These are phyloP conservation scores for Branchipolynoe longqiensis DNA, from an alignment of 2,888 invertebrate genomes.

Conservation along the genomic window DNA sequence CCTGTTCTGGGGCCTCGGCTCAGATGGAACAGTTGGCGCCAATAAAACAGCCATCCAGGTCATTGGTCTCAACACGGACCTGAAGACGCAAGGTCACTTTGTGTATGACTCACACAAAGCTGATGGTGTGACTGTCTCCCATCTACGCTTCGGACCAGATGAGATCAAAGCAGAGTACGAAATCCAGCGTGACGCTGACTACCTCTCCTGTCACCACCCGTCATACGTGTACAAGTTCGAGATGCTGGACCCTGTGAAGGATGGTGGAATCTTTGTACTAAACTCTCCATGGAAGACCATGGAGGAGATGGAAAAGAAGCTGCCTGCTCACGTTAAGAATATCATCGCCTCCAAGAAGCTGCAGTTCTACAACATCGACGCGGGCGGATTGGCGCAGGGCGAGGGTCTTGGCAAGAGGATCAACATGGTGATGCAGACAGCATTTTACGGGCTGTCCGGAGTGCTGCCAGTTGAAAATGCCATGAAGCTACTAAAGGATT, in stretches of 20 bases:
- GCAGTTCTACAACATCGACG: conserved; percentile 68
- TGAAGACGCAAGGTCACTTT: conserved; percentile 69
- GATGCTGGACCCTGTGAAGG: conserved; percentile 67
- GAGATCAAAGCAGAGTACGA: conserved; percentile 66
- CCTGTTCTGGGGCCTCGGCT: conserved; percentile 68
- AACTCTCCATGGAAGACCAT: conserved; percentile 68
- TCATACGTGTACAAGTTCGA: conserved; percentile 69
- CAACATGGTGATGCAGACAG: conserved; percentile 68
- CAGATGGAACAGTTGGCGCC: conserved; percentile 69
- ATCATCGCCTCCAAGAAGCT: conserved; percentile 67
- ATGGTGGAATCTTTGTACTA: conserved; percentile 67
- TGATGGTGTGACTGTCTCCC: conserved; percentile 68
- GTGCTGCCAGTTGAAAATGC: conserved; percentile 67
- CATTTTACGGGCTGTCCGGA: conserved; percentile 67
- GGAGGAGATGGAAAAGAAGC: conserved; percentile 66
- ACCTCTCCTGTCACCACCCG: conserved; percentile 65
- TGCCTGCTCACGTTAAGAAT: conserved; percentile 66
- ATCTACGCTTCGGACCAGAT: conserved; percentile 68
- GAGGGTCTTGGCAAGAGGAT: conserved; percentile 68
- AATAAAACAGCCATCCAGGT: conserved; percentile 68
- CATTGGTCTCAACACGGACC: conserved; percentile 66
- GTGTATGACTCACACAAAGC: conserved; percentile 69
- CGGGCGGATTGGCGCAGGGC: conserved; percentile 64
- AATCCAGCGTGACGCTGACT: conserved; percentile 66
- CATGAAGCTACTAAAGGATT: conserved; percentile 66